Evolutionary conservation across 2,888 invertebrate species (phyloP).

Genomic region (Microctonus brassicae): DNA sequence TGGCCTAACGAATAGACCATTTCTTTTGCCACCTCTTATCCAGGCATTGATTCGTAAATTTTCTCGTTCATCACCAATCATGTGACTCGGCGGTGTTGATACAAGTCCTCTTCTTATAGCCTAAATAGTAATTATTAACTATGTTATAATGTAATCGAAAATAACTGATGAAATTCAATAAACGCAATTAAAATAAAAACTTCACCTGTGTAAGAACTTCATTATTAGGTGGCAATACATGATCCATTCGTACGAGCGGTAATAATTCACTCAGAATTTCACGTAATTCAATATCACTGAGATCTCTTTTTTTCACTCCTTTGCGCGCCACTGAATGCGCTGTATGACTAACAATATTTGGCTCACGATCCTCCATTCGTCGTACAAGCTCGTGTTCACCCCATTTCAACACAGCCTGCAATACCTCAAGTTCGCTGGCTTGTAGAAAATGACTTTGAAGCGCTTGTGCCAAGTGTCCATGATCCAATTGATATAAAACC

Average conservation of each 20-base stretch:
- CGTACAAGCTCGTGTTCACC: constrained; percentile 87
- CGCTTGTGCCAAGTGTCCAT: constrained; percentile 80
- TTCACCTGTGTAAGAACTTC: constrained; percentile 80
- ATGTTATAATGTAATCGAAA: background rate
- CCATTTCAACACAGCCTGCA: constrained; percentile 90
- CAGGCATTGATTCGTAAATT: constrained; percentile 82
- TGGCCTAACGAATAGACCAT: constrained; percentile 84
- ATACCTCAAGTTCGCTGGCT: constrained; percentile 90
- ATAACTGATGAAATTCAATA: background rate
- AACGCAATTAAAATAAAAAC: constrained; percentile 8
- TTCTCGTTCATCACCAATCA: constrained; percentile 81
- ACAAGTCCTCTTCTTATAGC: constrained; percentile 81
- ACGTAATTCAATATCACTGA: constrained; percentile 87
- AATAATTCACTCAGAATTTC: constrained; percentile 88
- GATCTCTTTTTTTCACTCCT: constrained; percentile 84
- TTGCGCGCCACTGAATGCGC: constrained; percentile 92
- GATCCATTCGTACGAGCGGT: constrained; percentile 89
- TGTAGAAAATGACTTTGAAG: constrained; percentile 84
- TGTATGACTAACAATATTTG: constrained; percentile 90
- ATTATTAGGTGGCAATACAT: constrained; percentile 87
- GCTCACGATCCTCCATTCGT: constrained; percentile 90
- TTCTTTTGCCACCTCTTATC: constrained; percentile 81
- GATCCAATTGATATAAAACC: constrained; percentile 83
- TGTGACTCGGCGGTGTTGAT: constrained; percentile 86
- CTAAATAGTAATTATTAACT: constrained; percentile 48